Percentiles rank a stretch among this genome's conserved stretches.
Conservation (phyloP, 2,113 vertebrate genomes). For the Anguilla japonica region DNA sequence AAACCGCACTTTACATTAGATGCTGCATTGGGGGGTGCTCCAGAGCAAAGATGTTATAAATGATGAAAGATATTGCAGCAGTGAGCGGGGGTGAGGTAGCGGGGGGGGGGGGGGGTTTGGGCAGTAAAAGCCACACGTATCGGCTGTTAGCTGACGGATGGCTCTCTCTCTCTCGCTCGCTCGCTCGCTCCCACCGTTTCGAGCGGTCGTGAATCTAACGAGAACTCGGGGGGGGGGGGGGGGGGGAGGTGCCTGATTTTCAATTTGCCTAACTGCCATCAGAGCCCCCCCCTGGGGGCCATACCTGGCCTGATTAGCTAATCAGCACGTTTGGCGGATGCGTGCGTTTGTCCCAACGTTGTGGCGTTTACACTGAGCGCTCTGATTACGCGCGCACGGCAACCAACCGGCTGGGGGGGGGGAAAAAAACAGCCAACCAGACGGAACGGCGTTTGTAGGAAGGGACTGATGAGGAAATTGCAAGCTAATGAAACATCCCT, state of each 20-base stretch:
- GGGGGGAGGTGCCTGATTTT: neutral
- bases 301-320: neutral
- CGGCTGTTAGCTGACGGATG: neutral
- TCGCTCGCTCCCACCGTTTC: neutral
- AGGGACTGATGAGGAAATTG: conserved; percentile 4
- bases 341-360: neutral
- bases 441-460: conserved; percentile 4
- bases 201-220: conserved; percentile 1
- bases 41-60: neutral
- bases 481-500: conserved; percentile 7
- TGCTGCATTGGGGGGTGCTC: neutral
- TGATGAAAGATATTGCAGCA: conserved; percentile 10
- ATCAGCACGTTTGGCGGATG: conserved; percentile 9
- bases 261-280: conserved; percentile 10
- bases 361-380: neutral
- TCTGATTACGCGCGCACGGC: conserved; percentile 1
- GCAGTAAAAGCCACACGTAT: neutral
- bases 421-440: conserved; percentile 14
- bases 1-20: neutral
- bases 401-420: neutral
- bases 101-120: no score
- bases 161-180: neutral
- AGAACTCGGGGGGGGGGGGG: conserved; percentile 3
- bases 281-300: neutral
- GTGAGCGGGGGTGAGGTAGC: neutral